phyloP scores from a whole-genome alignment of 2,113 vertebrate genomes.

The Ia io region DNA sequence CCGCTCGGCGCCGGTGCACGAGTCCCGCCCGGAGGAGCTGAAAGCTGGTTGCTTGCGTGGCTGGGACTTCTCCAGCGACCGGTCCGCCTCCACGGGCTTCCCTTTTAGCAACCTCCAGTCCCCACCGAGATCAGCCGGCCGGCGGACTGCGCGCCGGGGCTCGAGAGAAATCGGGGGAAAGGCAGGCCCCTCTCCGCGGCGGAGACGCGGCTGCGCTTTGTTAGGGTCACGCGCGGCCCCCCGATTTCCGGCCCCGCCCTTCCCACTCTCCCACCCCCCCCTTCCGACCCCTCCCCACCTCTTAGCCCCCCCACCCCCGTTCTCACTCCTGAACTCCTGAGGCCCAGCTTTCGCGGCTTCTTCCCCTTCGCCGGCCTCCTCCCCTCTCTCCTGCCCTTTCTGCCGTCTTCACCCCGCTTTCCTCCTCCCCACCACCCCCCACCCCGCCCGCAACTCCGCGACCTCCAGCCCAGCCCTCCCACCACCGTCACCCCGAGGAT shows the following conservation, averaged over 20 bases:
- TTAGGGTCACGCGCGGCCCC: neutral
- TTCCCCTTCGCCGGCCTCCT: neutral
- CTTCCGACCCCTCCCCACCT: neutral
- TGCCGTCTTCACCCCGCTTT: neutral
- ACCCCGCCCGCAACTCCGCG: fast-evolving
- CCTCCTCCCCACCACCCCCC: neutral
- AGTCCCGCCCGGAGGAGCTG: neutral
- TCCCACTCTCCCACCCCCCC: fast-evolving
- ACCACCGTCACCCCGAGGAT: neutral
- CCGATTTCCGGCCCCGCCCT: conserved; percentile 30
- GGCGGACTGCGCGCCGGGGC: fast-evolving
- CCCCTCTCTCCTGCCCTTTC: neutral
- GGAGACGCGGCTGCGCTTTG: neutral
- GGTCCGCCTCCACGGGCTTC: neutral
- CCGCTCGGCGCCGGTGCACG: fast-evolving
- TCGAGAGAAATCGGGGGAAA: fast-evolving
- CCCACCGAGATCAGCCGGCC: neutral
- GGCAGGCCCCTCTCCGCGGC: fast-evolving
- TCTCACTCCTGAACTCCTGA: fast-evolving
- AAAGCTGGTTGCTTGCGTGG: fast-evolving
- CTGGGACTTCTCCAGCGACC: neutral
- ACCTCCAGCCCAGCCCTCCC: neutral
- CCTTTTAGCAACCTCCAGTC: neutral
- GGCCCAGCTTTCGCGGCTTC: neutral
- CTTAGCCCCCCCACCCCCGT: fast-evolving